These are phyloP conservation scores for Clarias batrachus DNA, from an alignment of 2,113 vertebrate species.

Conservation along the genomic window DNA sequence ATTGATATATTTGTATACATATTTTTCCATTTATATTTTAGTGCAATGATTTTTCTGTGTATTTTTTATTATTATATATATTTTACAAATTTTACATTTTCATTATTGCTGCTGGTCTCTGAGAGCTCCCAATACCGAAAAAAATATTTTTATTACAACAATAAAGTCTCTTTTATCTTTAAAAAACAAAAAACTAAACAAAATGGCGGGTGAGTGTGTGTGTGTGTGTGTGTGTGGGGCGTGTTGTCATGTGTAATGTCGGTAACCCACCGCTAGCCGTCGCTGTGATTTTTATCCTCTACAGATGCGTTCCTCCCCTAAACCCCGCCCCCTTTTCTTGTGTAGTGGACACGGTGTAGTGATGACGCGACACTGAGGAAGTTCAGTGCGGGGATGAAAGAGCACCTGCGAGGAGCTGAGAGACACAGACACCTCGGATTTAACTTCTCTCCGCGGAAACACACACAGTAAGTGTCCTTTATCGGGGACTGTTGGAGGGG, in stretches of 20 bases:
- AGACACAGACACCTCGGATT: background rate
- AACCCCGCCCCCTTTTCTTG: background rate
- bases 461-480: conserved; percentile 22
- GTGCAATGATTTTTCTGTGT: too few species aligned
- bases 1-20: too few species aligned
- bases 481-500: background rate
- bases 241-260: background rate
- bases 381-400: conserved; percentile 40
- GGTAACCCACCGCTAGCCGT: background rate
- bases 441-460: background rate
- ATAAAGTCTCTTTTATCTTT: too few species aligned
- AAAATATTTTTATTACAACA: too few species aligned
- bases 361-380: conserved; percentile 37
- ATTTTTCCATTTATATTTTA: too few species aligned
- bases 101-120: too few species aligned
- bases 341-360: background rate
- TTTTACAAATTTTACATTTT: too few species aligned
- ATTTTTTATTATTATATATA: too few species aligned
- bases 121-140: too few species aligned
- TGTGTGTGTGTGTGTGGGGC: background rate
- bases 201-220: background rate
- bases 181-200: background rate
- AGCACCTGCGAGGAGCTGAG: conserved; percentile 16
- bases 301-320: background rate
- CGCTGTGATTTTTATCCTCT: conserved; percentile 9